Evolutionary conservation across 2,113 vertebrate species (phyloP).

Genomic region (Podarcis cretensis): DNA sequence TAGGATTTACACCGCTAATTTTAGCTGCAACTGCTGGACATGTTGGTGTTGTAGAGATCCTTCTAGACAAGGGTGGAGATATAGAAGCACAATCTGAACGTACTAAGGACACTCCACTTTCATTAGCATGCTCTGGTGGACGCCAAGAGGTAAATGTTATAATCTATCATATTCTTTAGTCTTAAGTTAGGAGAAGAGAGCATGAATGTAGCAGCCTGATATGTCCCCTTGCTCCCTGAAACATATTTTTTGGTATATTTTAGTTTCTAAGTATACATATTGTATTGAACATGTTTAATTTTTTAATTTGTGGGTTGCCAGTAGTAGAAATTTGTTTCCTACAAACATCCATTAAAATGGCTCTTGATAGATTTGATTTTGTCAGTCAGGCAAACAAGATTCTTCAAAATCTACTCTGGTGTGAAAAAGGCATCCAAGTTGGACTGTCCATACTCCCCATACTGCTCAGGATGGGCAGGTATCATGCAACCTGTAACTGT

Average conservation of each 20-base stretch:
- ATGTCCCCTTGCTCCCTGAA: background rate
- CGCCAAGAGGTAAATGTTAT: slow-evolving; percentile 89
- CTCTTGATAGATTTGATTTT: background rate
- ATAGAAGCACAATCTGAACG: slow-evolving; percentile 98
- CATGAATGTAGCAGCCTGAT: background rate
- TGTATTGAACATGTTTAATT: background rate
- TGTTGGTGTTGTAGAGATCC: slow-evolving; percentile 96
- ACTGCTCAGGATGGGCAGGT: background rate
- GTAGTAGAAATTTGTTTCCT: background rate
- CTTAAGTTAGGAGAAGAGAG: background rate
- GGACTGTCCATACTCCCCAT: background rate
- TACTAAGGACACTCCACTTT: slow-evolving; percentile 98
- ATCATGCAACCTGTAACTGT: background rate
- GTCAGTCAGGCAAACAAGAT: background rate
- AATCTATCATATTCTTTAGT: background rate
- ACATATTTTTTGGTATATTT: background rate
- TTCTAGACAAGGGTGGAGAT: slow-evolving; percentile 97
- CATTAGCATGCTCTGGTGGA: slow-evolving; percentile 95
- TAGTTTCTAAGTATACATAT: background rate
- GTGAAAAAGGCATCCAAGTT: background rate
- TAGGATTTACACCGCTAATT: slow-evolving; percentile 97
- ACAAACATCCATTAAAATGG: background rate
- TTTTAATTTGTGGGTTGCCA: background rate
- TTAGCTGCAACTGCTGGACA: slow-evolving; percentile 97
- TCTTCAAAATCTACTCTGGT: background rate